Conservation (phyloP, 2,113 vertebrate species). For the Chionomys nivalis region DNA sequence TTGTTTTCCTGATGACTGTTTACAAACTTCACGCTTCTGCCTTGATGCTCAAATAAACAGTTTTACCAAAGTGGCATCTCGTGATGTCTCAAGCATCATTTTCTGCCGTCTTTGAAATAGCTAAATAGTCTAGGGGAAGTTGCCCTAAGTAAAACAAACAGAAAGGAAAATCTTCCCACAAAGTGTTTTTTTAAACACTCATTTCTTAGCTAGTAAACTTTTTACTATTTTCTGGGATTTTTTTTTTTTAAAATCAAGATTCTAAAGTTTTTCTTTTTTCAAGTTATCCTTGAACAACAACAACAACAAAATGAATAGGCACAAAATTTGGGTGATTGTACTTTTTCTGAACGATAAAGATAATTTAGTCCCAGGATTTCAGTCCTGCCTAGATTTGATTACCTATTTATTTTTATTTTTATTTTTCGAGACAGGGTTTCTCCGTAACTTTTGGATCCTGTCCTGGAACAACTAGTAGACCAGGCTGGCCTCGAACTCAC, state of each 20-base stretch:
- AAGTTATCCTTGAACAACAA: neutral
- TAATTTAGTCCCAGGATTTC: neutral
- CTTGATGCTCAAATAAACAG: slow-evolving; percentile 32
- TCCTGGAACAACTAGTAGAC: no score
- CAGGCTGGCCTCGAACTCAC: no score
- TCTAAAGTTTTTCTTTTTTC: neutral
- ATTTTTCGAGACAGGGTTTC: no score
- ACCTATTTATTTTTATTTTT: no score
- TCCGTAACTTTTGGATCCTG: no score
- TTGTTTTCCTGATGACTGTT: slow-evolving; percentile 4
- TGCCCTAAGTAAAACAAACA: neutral
- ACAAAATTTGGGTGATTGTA: slow-evolving; percentile 5
- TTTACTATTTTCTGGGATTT: slow-evolving; percentile 46
- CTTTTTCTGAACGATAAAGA: slow-evolving; percentile 34
- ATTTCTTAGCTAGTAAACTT: slow-evolving; percentile 49
- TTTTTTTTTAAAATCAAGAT: neutral
- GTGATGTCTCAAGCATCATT: slow-evolving; percentile 12
- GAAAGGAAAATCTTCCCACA: slow-evolving; percentile 16
- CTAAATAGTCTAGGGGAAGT: neutral
- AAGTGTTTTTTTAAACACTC: neutral
- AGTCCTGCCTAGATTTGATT: slow-evolving; percentile 34
- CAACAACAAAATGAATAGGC: neutral
- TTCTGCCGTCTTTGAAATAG: slow-evolving; percentile 18
- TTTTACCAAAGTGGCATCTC: slow-evolving; percentile 20
- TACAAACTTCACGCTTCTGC: slow-evolving; percentile 1